Evolutionary conservation across 2,888 invertebrate genomes (phyloP).

Genomic region (Drosophila tanythrix): DNA sequence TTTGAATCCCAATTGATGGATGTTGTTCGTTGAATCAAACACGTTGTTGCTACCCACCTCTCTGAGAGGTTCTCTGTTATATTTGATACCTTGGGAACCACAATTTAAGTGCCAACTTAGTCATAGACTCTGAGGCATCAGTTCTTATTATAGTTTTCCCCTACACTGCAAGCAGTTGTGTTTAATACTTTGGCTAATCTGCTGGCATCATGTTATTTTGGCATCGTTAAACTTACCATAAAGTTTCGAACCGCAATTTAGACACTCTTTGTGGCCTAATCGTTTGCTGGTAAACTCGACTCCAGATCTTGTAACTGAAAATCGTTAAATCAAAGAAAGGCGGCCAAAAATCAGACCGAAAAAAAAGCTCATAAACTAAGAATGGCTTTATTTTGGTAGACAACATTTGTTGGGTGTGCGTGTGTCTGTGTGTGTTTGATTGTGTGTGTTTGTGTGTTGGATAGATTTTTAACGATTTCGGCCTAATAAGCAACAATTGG

Average conservation of each 20-base stretch:
- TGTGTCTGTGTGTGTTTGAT: constrained; percentile 6
- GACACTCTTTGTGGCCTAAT: constrained; percentile 51
- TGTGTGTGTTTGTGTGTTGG: constrained; percentile 28
- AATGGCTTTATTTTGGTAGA: constrained; percentile 68
- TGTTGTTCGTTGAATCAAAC: constrained; percentile 2
- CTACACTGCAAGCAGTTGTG: constrained; percentile 3
- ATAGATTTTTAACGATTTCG: constrained; percentile 69
- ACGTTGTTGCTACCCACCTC: constrained; percentile 3
- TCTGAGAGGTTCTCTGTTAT: background rate
- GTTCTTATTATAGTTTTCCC: background rate
- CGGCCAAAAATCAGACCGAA: constrained; percentile 47
- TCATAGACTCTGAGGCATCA: background rate
- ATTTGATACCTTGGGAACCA: constrained; percentile 4
- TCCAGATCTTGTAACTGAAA: constrained; percentile 55
- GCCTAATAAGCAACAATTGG: constrained; percentile 74
- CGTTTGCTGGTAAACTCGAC: constrained; percentile 56
- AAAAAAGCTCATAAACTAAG: constrained; percentile 57
- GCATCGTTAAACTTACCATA: constrained; percentile 70
- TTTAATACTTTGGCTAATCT: constrained; percentile 32
- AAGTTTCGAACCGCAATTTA: constrained; percentile 45
- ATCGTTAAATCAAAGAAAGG: constrained; percentile 57
- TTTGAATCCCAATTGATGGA: background rate
- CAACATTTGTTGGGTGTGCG: constrained; percentile 21
- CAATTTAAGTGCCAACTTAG: constrained; percentile 18
- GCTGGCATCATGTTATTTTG: constrained; percentile 56